Evolutionary conservation across 2,797 vertebrate genomes (phyloP), one percentile per base, ranked within the genome.

Genomic region (Siniperca scherzeri): DNA sequence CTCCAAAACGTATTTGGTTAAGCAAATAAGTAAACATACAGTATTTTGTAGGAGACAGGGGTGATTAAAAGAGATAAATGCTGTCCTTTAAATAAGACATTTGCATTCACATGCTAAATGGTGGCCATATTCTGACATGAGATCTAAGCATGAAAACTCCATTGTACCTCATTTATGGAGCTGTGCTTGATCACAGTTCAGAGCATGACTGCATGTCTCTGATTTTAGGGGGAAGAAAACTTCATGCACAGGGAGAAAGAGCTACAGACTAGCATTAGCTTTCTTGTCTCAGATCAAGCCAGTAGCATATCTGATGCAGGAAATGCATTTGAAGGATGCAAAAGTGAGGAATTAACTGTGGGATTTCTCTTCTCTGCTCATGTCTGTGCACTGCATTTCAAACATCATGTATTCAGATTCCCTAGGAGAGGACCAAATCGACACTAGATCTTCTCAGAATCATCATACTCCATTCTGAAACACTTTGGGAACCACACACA

Each of bases 71-170:
- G 21, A 87, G 61, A 69, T 30, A 13, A 82, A 85, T 78, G 81
- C 70, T 72, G 72, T 66, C 42, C 19, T 72, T 66, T 59, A 42
- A 46, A 69, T 21, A 56, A 55, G 50, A 66, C 76, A 80, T 88
- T 77, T 78, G 78, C 90, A 88, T 73, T 80, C 83, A 78, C 91
- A 92, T 91, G 93, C 90, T 81, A 52, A 62, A 42, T 55, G 7
- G 19, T 67, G 55, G 69, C 71, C 81, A 76, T 80, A 74, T 80
- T 90, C 81, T 83, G 83, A 86, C 50, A 42, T 81, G 79, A 88
- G 85, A 90, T 74, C 30, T 14, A 12, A 79, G 73, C 70, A 62
- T 8, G 9, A 55, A 11, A 68, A 66, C 60, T 59, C 66, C 21
- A 21, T 12, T 8, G 46, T 5, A 56, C 19, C 5, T 70, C 22